A percentile compares a stretch with the other conserved stretches of the same genome.
phyloP scores from a whole-genome alignment of 2,113 vertebrate species.

The Neopipo cinnamomea region DNA sequence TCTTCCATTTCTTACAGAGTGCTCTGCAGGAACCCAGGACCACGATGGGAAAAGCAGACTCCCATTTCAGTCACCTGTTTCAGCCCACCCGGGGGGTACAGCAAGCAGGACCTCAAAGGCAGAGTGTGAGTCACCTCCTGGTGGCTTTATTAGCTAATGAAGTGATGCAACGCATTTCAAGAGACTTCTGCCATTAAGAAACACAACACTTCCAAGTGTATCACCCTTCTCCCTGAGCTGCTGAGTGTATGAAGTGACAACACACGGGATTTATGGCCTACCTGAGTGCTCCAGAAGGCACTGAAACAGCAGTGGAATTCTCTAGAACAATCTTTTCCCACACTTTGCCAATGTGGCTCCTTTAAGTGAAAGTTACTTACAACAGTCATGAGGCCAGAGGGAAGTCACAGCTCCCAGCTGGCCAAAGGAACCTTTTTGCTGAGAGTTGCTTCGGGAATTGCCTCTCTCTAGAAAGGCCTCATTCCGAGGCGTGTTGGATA shows the following conservation, averaged over 20 bases:
- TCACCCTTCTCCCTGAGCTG: background rate
- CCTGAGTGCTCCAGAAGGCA: background rate
- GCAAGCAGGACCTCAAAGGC: background rate
- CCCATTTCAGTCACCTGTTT: background rate
- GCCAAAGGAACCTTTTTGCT: background rate
- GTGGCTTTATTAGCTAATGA: conserved; percentile 22
- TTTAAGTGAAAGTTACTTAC: background rate
- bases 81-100: background rate
- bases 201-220: background rate
- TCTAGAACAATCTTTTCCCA: background rate
- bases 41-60: background rate
- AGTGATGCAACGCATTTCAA: conserved; percentile 36
- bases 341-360: background rate
- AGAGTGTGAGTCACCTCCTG: background rate
- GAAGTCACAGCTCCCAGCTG: background rate
- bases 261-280: background rate
- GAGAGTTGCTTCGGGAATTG: background rate
- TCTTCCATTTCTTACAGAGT: background rate
- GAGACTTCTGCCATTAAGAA: background rate
- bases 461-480: background rate
- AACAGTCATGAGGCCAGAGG: background rate
- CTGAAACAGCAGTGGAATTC: background rate
- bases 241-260: background rate
- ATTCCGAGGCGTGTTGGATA: background rate
- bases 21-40: background rate